phyloP scores from a whole-genome alignment of 2,113 vertebrate species.

The Syngnathus floridae region DNA sequence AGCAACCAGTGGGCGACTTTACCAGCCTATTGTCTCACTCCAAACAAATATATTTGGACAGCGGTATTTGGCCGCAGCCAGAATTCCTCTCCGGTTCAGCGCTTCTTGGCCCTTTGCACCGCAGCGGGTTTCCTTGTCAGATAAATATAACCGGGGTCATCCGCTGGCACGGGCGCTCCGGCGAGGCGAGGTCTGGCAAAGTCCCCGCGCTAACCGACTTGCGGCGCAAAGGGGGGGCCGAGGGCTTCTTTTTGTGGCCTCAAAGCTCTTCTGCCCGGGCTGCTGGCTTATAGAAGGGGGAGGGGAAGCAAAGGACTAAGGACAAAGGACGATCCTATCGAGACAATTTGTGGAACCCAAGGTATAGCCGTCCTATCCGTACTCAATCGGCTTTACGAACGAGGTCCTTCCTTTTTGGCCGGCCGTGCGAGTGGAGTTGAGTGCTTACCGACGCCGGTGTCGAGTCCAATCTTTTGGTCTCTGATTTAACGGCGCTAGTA shows the following conservation, averaged over 20 bases:
- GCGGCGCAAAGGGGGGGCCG: slow-evolving; percentile 38
- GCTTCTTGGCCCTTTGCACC: slow-evolving; percentile 51
- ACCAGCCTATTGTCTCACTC: slow-evolving; percentile 11
- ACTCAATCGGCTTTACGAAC: not conserved
- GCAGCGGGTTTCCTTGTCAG: slow-evolving; percentile 66
- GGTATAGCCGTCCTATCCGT: not conserved
- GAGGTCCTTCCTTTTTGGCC: not conserved
- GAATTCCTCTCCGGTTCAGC: slow-evolving; percentile 53
- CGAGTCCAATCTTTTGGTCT: not conserved
- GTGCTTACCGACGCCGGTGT: not conserved
- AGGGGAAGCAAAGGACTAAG: slow-evolving; percentile 22
- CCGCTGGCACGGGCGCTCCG: slow-evolving; percentile 49
- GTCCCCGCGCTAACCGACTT: slow-evolving; percentile 64
- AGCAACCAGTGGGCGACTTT: slow-evolving; percentile 15
- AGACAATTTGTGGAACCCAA: slow-evolving; percentile 15
- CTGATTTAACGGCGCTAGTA: not conserved
- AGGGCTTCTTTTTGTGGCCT: slow-evolving; percentile 54
- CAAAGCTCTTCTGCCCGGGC: slow-evolving; percentile 61
- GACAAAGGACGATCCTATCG: slow-evolving; percentile 46
- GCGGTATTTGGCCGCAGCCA: slow-evolving; percentile 29
- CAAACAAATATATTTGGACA: slow-evolving; percentile 16
- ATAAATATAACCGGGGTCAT: slow-evolving; percentile 72
- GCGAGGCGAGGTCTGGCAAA: slow-evolving; percentile 52
- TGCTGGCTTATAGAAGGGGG: slow-evolving; percentile 48
- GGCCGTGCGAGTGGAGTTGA: not conserved